Base-by-base conservation (phyloP, 2,888 invertebrate genomes). In the Ceratothoa steindachneri region DNA sequence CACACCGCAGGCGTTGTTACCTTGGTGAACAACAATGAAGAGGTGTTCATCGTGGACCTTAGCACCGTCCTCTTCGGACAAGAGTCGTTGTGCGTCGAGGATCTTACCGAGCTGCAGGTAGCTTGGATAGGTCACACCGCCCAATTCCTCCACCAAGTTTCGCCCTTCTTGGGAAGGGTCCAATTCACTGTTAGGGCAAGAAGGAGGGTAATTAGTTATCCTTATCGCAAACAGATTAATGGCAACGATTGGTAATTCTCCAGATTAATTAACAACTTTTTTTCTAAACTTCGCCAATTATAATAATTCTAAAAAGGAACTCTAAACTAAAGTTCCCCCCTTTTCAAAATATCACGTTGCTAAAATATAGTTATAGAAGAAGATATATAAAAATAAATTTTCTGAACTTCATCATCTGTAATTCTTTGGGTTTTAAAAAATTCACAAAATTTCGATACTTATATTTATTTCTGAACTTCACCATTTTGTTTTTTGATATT, bases 21-120 rank as follows among this genome's bases (percentile, higher is more conserved):
- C 95, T 90, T 98, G 98, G 87, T 98, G 98, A 12, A 95, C 97
- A 70, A 98, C 88, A 77, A 98, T 97, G 84, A 99, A 99, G 5
- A 98, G 88, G 86, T 98, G 97, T 83, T 98, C 98, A 84, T 98
- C 98, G 81, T 97, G 97, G 0, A 97, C 95, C 0, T 90, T 87
- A 28, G 89, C 87, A 71, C 91, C 89, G 72, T 83, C 83, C 83
- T 90, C 88, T 3, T 87, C 87, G 80, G 94, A 94, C 67, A 93
- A 87, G 87, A 95, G 88, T 74, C 90, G 87, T 85, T 97, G 96
- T 0, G 93, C 90, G 30, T 86, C 87, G 41, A 97, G 87, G 24
- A 97, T 86, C 83, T 93, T 93, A 84, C 97, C 95, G 83, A 97
- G 86, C 89, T 93, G 91, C 73, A 97, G 86, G 83, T 97, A 97